These are phyloP conservation scores for Acleris sparsana DNA, from an alignment of 2,888 invertebrate genomes.

Conservation along the genomic window DNA sequence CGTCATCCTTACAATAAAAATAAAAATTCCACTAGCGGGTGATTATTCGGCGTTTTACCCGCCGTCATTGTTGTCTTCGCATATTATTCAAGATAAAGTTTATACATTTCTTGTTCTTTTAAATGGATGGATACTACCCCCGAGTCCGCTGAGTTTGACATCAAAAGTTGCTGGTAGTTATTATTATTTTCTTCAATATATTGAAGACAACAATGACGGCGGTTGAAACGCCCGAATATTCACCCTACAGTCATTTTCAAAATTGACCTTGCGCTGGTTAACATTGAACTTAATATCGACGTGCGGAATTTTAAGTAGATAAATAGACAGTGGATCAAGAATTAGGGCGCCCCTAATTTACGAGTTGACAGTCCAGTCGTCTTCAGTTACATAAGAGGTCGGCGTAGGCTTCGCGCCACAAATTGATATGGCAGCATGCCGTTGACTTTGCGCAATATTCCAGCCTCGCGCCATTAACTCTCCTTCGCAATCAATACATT, in stretches of 20 bases:
- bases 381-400: constrained; percentile 55
- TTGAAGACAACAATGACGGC: too few relatives aligned
- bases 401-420: constrained; percentile 55
- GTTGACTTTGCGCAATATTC: constrained; percentile 64
- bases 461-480: constrained; percentile 36
- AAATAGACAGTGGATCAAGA: constrained; percentile 20
- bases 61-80: too few relatives aligned
- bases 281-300: constrained; percentile 26
- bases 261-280: constrained; percentile 26
- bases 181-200: too few relatives aligned
- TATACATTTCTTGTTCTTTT: too few relatives aligned
- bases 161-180: too few relatives aligned
- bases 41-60: too few relatives aligned
- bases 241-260: too few relatives aligned
- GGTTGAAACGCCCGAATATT: too few relatives aligned
- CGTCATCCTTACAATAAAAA: neutral
- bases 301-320: constrained; percentile 3
- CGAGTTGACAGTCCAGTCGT: constrained; percentile 44
- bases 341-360: constrained; percentile 32
- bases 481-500: constrained; percentile 40
- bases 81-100: too few relatives aligned
- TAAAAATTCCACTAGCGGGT: constrained; percentile 3
- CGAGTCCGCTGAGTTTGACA: too few relatives aligned
- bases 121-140: too few relatives aligned
- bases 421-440: constrained; percentile 67